Base-by-base conservation (phyloP, 2,888 invertebrate species). In the Brachyopa scutellaris region DNA sequence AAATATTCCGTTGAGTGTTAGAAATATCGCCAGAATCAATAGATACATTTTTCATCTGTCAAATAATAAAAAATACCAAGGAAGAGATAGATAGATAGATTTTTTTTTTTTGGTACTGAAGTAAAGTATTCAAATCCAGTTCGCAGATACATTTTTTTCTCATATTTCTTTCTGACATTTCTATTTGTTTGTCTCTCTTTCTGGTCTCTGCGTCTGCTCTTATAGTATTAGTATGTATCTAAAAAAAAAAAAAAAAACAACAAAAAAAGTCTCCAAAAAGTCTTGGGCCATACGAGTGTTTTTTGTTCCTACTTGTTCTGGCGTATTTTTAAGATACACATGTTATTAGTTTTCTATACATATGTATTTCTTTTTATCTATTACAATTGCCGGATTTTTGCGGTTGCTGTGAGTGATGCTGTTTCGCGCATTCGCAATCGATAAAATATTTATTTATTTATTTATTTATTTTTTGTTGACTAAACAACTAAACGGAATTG, bases 101-200 rank as follows among this genome's bases (percentile, higher is more conserved):
- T 21, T 9, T 17, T 4, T 1, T 15, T 33, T 21, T 17, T n/a
- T n/a, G n/a, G n/a, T n/a, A n/a, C n/a, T n/a, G n/a, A n/a, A n/a
- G n/a, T n/a, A n/a, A n/a, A 11, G 57, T 72, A 29, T 38, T 47
- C 26, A 21, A 19, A 23, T 78, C 47, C 57, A 57, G 29, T 49
- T 59, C 26, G 47, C 55, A 61, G 79, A 79, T 79, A 79, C 79
- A 79, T 67, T 79, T 79, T 78, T 72, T 42, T 66, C n/a, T 33
- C 3, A 8, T 29, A 19, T 15, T 9, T 8, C 8, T 11, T 2
- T 49, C 17, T 57, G 40, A 59, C 49, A 49, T 70, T 19, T 64
- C 5, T 40, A 9, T 47, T 2, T 55, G 26, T 57, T 21, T 29
- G 42, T 59, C 13, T 38, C 36, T 31, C 21, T 8, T 21, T 47